A percentile compares a stretch with the other conserved stretches of the same genome.
Evolutionary conservation across 2,888 invertebrate genomes (phyloP).

Genomic region (Thymelicus acteon): DNA sequence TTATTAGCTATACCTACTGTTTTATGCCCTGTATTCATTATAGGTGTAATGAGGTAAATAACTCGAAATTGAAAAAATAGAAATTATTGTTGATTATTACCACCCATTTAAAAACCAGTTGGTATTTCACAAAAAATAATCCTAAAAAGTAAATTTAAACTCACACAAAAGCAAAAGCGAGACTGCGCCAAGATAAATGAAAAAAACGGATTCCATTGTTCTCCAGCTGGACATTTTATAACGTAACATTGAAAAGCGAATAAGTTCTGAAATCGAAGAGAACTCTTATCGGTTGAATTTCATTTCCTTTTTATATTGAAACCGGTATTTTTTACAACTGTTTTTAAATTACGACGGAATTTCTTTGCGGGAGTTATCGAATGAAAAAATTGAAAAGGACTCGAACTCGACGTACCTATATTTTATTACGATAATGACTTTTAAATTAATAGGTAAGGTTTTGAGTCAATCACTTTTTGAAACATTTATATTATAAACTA

Average conservation of each 20-base stretch:
- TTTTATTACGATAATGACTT: neutral
- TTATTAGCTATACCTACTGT: too few species aligned
- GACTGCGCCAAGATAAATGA: conserved; percentile 28
- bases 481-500: neutral
- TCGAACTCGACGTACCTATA: neutral
- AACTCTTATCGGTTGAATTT: conserved; percentile 46
- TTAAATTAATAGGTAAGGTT: conserved; percentile 1
- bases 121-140: neutral
- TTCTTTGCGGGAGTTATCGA: conserved; percentile 29
- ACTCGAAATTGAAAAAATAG: too few species aligned
- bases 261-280: conserved; percentile 42
- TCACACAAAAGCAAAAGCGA: conserved; percentile 40
- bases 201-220: conserved; percentile 34
- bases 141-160: conserved; percentile 31
- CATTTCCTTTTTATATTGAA: conserved; percentile 46
- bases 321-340: conserved; percentile 39
- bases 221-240: conserved; percentile 41
- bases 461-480: neutral
- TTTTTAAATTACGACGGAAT: conserved; percentile 29
- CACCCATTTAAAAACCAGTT: neutral
- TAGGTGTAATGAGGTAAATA: too few species aligned
- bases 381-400: conserved; percentile 22
- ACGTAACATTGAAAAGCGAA: conserved; percentile 40
- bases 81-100: too few species aligned
- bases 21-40: too few species aligned